These are phyloP conservation scores for human DNA, from an alignment of 2,113 vertebrate species.

Conservation along the genomic window GRCh38 chr4:139423501-139424000, in stretches of 20 bases:
- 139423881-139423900: background rate
- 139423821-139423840: background rate
- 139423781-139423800: background rate
- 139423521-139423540: too few relatives aligned
- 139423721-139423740: background rate
- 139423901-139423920: background rate
- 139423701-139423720: background rate
- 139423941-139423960: background rate
- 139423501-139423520: too few relatives aligned
- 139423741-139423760: conserved; percentile 1
- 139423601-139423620: background rate
- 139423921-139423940: background rate
- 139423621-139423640: background rate
- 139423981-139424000: background rate
- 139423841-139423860: background rate
- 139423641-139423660: background rate
- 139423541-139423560: too few relatives aligned
- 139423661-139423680: background rate
- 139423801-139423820: background rate
- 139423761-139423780: background rate
- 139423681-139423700: background rate
- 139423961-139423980: background rate
- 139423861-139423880: background rate
- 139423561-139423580: background rate
- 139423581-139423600: background rate